Base-by-base conservation (phyloP, 2,113 vertebrate genomes). In the Mesitornis unicolor region DNA sequence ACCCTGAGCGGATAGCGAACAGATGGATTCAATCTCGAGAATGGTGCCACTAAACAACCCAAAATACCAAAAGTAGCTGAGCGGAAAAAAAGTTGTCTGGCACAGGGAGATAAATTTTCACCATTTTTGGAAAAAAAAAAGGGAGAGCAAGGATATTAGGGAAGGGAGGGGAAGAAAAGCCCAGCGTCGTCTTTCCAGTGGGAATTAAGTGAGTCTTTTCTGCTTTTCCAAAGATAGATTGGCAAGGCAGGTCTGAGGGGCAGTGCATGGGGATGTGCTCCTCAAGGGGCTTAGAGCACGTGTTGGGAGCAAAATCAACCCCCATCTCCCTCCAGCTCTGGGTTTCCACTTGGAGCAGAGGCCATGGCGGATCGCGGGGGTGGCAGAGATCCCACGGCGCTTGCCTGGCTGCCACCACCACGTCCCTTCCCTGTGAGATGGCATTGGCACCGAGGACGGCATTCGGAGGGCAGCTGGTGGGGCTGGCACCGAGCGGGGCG, bases 101-200 rank as follows among this genome's bases (percentile, higher is more conserved):
- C 79, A 81, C 2, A 0, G 36, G 64, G 50, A 86, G 79, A 89
- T 42, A 33, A 53, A 75, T 93, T 95, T 92, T 93, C 92, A 60
- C 86, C 76, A 77, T 92, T 93, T 97, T 93, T 48, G 88, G 85
- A 16, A 29, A 84, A 76, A 91, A 50, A 13, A 57, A 18, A 35
- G 33, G 1, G 2, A 59, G n/a, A n/a, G n/a, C n/a, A n/a, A n/a
- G 33, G 45, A 24, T 38, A 51, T 59, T 65, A 42, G 6, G 10
- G 21, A 36, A 29, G 9, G 3, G 18, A 50, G 6, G 12, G 47
- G 1, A 47, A 70, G 20, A 33, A 59, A 69, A 86, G 48, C 38
- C 43, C 63, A n/a, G 64, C 63, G 7, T 69, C 3, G 0, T n/a
- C 35, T 42, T 88, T 15, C 36, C 80, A 70, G 35, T 11, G 63